Percentiles rank a stretch among this genome's conserved stretches.
phyloP scores from a whole-genome alignment of 1,140 invertebrate species.

The Chlorops oryzae region DNA sequence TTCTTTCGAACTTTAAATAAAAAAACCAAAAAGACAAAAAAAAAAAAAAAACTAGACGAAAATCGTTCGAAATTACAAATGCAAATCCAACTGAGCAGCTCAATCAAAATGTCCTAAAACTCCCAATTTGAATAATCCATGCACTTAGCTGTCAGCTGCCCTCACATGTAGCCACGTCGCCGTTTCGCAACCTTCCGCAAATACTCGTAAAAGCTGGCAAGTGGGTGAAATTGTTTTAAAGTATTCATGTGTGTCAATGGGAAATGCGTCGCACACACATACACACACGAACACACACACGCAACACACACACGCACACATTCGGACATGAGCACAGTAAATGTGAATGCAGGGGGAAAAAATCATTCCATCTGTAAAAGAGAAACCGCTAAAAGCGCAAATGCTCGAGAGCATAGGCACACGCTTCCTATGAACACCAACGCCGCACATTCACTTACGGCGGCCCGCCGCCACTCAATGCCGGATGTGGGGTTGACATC shows the following conservation, averaged over 20 bases:
- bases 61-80: not conserved
- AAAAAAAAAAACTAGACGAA: not conserved
- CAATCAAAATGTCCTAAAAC: not conserved
- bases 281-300: not conserved
- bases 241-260: no score
- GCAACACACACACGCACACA: not conserved
- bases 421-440: not conserved
- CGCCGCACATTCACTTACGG: not conserved
- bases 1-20: not conserved
- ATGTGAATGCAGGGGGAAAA: not conserved
- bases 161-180: not conserved
- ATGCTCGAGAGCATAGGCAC: not conserved
- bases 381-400: not conserved
- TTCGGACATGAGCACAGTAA: not conserved
- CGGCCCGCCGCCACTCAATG: not conserved
- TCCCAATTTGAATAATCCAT: not conserved
- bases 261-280: no score
- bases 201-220: no score
- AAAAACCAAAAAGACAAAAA: not conserved
- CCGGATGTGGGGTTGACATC: not conserved
- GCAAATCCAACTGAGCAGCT: not conserved
- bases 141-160: not conserved
- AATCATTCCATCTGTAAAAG: not conserved
- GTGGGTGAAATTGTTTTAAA: no score
- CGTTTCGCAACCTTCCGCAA: no score